A percentile compares a stretch with the other conserved stretches of the same genome.
Evolutionary conservation across 2,888 invertebrate species (phyloP).

Genomic region (Crioceris asparagi): DNA sequence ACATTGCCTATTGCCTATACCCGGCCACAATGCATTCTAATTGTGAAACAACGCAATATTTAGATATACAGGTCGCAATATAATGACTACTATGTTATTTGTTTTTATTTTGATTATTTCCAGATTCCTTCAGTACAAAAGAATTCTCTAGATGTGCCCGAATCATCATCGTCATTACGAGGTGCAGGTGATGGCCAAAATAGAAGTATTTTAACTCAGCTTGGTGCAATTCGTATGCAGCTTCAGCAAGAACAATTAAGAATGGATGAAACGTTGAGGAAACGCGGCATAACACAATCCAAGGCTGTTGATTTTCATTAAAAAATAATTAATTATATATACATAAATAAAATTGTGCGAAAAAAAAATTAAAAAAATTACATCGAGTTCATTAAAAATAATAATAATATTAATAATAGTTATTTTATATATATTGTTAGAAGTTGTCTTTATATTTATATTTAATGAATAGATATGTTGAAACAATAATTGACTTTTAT

Average conservation of each 20-base stretch:
- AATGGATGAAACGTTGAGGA: slow-evolving; percentile 41
- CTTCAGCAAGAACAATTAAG: slow-evolving; percentile 54
- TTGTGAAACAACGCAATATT: too few species aligned
- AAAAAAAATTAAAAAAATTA: slow-evolving; percentile 17
- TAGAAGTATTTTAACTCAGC: slow-evolving; percentile 51
- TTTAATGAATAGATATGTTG: slow-evolving; percentile 22
- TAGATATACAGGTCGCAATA: too few species aligned
- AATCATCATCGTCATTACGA: too few species aligned
- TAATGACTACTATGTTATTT: too few species aligned
- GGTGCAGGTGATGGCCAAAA: slow-evolving; percentile 40
- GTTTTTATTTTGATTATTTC: slow-evolving; percentile 14
- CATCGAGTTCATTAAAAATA: slow-evolving; percentile 31
- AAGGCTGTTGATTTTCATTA: slow-evolving; percentile 36
- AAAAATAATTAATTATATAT: too few species aligned
- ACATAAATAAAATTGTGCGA: slow-evolving; percentile 13
- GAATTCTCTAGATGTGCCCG: slow-evolving; percentile 42
- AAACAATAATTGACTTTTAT: too few species aligned
- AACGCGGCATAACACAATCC: slow-evolving; percentile 34
- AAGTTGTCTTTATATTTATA: slow-evolving; percentile 34
- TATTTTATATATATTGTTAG: slow-evolving; percentile 34
- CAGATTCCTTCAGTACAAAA: slow-evolving; percentile 56
- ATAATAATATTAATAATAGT: slow-evolving; percentile 22
- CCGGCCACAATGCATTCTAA: too few species aligned
- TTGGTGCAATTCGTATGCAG: slow-evolving; percentile 57
- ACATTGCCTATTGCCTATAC: too few species aligned